Percentiles rank a stretch among this genome's conserved stretches.
Evolutionary conservation across 2,888 invertebrate species (phyloP).

Genomic region (Ametastegia equiseti): DNA sequence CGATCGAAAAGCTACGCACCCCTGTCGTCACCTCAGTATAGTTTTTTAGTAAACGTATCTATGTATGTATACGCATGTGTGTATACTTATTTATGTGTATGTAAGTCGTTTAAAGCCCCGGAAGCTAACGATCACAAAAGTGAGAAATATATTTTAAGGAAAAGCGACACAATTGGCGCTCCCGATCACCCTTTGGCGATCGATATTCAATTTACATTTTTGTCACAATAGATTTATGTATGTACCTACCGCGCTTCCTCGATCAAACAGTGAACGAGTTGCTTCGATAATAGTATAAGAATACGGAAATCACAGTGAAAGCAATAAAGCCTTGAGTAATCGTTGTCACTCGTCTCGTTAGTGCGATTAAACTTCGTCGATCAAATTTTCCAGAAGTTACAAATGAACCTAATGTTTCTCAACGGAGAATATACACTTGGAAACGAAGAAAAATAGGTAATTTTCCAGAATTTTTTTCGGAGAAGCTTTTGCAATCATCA

Average conservation of each 20-base stretch:
- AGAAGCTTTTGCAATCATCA: too few relatives aligned
- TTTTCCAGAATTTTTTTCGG: too few relatives aligned
- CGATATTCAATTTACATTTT: conserved; percentile 75
- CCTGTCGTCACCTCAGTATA: not conserved
- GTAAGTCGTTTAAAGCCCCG: conserved; percentile 5
- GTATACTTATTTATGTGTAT: too few relatives aligned
- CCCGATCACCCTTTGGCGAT: conserved; percentile 55
- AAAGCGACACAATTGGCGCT: not conserved
- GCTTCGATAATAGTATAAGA: not conserved
- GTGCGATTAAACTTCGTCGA: not conserved
- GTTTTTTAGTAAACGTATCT: not conserved
- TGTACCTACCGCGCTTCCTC: conserved; percentile 63
- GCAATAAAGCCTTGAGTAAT: not conserved
- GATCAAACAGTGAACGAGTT: conserved; percentile 50
- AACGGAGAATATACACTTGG: not conserved
- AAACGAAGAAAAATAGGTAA: not conserved
- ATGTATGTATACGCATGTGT: too few relatives aligned
- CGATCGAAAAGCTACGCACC: not conserved
- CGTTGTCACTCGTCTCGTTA: not conserved
- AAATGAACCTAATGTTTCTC: not conserved
- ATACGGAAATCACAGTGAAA: not conserved
- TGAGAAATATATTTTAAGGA: not conserved
- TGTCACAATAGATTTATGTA: conserved; percentile 70
- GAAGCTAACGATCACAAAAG: conserved; percentile 53
- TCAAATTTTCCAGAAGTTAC: not conserved